These are phyloP conservation scores for Cryptotermes secundus DNA, from an alignment of 1,140 invertebrate species.

Conservation along the genomic window DNA sequence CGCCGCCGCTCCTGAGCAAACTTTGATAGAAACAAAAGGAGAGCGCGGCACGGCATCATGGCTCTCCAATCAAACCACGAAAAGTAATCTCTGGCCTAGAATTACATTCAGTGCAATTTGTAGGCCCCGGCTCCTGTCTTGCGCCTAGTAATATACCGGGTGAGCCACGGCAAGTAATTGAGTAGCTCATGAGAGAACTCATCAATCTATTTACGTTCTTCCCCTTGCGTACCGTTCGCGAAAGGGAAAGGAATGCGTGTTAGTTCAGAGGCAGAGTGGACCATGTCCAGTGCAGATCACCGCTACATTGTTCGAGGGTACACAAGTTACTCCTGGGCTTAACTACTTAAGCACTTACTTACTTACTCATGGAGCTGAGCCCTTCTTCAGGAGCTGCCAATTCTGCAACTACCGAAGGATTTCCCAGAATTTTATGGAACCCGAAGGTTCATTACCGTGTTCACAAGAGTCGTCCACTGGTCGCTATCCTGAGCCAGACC, in stretches of 20 bases:
- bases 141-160: background rate
- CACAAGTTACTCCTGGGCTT: no score
- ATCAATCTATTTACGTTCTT: background rate
- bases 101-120: background rate
- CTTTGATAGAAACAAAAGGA: background rate
- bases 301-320: no score
- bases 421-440: no score
- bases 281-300: background rate
- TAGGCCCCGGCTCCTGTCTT: background rate
- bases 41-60: background rate
- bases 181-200: constrained; percentile 6
- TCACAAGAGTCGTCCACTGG: no score
- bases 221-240: background rate
- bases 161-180: background rate
- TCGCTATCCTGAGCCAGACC: no score
- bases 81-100: background rate
- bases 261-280: background rate
- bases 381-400: no score
- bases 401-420: no score
- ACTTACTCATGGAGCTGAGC: no score
- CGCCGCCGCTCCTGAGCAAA: background rate
- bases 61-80: background rate
- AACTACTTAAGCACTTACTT: no score
- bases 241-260: background rate
- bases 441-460: no score